phyloP scores from a whole-genome alignment of 2,113 vertebrate genomes.

The Hypomesus transpacificus region DNA sequence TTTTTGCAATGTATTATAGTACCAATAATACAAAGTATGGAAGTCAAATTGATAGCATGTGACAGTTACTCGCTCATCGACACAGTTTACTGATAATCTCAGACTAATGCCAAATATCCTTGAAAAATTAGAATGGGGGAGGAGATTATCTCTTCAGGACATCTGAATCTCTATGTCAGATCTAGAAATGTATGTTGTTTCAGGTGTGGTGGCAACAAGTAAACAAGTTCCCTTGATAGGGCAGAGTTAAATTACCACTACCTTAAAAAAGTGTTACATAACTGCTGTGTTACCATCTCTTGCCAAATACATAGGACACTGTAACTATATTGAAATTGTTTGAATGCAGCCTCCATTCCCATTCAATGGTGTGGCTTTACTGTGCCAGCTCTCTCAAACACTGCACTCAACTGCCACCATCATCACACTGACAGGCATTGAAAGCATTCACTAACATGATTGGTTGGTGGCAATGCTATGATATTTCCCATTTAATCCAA shows the following conservation, averaged over 20 bases:
- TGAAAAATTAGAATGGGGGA: neutral
- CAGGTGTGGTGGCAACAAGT: neutral
- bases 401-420: neutral
- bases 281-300: too few relatives aligned
- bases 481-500: constrained; percentile 7
- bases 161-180: constrained; percentile 16
- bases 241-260: neutral
- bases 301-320: neutral
- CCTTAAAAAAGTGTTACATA: too few relatives aligned
- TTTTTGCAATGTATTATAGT: neutral
- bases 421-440: neutral
- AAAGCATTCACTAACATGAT: neutral
- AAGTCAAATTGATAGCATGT: neutral
- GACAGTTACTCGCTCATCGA: neutral
- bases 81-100: neutral
- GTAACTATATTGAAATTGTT: neutral
- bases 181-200: constrained; percentile 24
- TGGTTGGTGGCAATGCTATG: neutral
- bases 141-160: constrained; percentile 31
- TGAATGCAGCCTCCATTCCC: neutral
- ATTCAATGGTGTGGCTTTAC: neutral
- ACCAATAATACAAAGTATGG: neutral
- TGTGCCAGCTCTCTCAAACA: neutral
- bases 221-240: neutral
- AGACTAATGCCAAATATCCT: neutral